Evolutionary conservation across 2,797 vertebrate genomes (phyloP).

Genomic region (Mormyrus proboscirostris): DNA sequence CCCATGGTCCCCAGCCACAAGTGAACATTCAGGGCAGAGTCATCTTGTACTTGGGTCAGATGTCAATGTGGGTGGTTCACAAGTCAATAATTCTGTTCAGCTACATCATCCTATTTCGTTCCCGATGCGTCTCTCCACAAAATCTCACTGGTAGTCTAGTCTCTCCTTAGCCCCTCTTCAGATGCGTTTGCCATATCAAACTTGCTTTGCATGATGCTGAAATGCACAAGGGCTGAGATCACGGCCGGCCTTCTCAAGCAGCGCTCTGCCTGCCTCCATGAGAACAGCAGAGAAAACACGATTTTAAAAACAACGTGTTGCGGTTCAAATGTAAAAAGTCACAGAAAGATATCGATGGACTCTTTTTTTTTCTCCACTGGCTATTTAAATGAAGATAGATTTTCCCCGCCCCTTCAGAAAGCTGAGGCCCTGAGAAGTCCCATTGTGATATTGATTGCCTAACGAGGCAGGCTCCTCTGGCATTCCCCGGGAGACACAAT

Average conservation of each 20-base stretch:
- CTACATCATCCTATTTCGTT: background rate
- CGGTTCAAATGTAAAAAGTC: background rate
- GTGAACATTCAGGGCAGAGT: background rate
- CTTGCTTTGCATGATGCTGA: background rate
- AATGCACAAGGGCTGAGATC: background rate
- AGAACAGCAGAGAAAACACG: background rate
- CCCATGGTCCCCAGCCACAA: background rate
- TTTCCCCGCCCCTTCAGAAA: background rate
- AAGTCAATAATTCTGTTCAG: background rate
- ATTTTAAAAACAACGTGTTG: background rate
- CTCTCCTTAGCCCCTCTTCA: background rate
- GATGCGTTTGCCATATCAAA: background rate
- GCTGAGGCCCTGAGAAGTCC: background rate
- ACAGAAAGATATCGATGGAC: background rate
- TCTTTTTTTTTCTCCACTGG: background rate
- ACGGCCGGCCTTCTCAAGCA: background rate
- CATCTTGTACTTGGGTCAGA: background rate
- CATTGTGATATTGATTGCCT: constrained; percentile 16
- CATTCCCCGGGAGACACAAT: background rate
- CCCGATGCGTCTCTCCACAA: background rate
- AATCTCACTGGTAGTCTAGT: background rate
- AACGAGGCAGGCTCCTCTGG: background rate
- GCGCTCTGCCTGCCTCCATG: background rate
- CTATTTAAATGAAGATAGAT: constrained; percentile 11
- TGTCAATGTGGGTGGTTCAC: background rate